Percentiles rank a stretch among this genome's conserved stretches.
These are phyloP conservation scores for Phyllostomus discolor DNA, from an alignment of 2,113 vertebrate species.

Conservation along the genomic window DNA sequence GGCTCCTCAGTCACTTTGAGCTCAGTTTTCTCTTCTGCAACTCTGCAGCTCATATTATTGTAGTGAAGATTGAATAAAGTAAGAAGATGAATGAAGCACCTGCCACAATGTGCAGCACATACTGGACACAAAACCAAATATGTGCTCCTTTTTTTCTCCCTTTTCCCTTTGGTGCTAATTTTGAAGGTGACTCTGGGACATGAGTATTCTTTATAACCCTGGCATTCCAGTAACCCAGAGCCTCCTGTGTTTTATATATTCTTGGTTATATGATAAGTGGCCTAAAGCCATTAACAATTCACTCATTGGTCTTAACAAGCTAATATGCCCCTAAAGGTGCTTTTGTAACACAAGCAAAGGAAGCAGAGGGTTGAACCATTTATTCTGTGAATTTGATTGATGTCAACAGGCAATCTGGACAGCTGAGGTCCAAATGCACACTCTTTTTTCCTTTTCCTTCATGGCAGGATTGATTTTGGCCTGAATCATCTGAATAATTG, in stretches of 20 bases:
- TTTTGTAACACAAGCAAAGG: constrained; percentile 18
- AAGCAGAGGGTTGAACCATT: constrained; percentile 46
- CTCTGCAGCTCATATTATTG: neutral
- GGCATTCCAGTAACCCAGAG: neutral
- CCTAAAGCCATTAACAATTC: constrained; percentile 54
- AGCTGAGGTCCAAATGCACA: constrained; percentile 49
- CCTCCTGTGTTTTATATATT: neutral
- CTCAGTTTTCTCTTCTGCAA: neutral
- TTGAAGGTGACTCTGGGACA: constrained; percentile 5
- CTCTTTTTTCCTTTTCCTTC: neutral
- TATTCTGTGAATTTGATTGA: constrained; percentile 68
- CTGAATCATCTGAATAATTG: constrained; percentile 72
- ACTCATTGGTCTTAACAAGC: constrained; percentile 61
- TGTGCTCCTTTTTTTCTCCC: neutral
- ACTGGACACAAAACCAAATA: neutral
- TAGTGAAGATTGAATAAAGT: neutral
- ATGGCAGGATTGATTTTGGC: constrained; percentile 61
- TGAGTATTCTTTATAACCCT: neutral
- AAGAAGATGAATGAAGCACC: neutral
- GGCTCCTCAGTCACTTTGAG: neutral
- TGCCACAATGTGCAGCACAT: neutral
- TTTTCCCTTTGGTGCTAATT: neutral
- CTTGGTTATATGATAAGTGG: constrained; percentile 29
- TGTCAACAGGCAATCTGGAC: constrained; percentile 62
- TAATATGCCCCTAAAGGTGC: constrained; percentile 48